Base-by-base conservation (phyloP, 1,140 invertebrate genomes). In the Thaumatotibia leucotreta region DNA sequence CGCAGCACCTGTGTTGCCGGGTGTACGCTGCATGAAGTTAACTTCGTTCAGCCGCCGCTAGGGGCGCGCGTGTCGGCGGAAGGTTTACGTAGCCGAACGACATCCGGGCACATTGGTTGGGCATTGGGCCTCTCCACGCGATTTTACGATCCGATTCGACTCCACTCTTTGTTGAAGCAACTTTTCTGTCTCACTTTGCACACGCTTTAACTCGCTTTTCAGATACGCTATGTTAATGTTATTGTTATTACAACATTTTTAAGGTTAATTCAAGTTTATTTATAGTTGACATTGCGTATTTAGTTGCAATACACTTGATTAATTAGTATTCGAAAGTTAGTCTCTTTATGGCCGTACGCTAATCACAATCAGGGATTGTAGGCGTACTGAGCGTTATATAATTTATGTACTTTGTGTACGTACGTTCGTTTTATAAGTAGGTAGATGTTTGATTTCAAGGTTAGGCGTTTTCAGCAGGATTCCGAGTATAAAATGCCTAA, bases 71-170 rank as follows among this genome's bases (percentile, higher is more conserved):
- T 54, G 64, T 76, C 85, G 85, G 86, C 88, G 88, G 88, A 90
- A 90, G 88, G 88, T 90, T 90, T 87, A 88, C 84, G 84, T 88
- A 90, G 80, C 83, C 88, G 88, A 88, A 88, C 82, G 84, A 88
- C 85, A 89, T 89, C 87, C 87, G 87, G 79, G 76, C 86, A 76
- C 75, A 83, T 75, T 77, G 70, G 74, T 75, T 77, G 70, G 74
- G 65, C 91, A 22, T 52, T 84, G 71, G 93, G 92, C 77, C 93
- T 92, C 82, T 93, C 92, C 52, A 75, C 75, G 75, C 77, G 67
- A 76, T 79, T 86, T 87, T 87, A 85, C 76, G 80, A 85, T 72
- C 79, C 77, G 73, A 85, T 72, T 79, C 77, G 73, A 78, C 70
- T 74, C 74, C 75, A 81, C 77, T 82, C 76, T 74, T 83, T 77